A percentile compares a stretch with the other conserved stretches of the same genome.
Conservation (phyloP, 2,888 invertebrate species). For the Tricholauxania praeusta region DNA sequence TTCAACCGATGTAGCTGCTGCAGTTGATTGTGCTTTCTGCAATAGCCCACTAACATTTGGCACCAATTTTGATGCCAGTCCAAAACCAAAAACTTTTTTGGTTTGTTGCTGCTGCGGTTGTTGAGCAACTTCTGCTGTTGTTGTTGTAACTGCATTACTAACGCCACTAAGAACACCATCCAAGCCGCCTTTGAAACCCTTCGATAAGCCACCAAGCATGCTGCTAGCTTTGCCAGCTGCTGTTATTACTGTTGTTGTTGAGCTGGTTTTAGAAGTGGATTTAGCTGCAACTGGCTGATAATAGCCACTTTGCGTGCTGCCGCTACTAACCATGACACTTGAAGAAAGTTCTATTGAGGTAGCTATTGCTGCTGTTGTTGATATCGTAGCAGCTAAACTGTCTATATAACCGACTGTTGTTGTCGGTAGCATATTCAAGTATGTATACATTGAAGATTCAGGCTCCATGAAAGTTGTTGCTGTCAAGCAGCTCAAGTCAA, state of each 20-base stretch:
- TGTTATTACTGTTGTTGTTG: slow-evolving; percentile 58
- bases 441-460: background rate
- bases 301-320: slow-evolving; percentile 45
- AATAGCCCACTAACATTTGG: slow-evolving; percentile 60
- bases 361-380: background rate
- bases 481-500: slow-evolving; percentile 55
- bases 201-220: slow-evolving; percentile 60
- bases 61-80: slow-evolving; percentile 61
- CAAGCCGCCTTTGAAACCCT: slow-evolving; percentile 61
- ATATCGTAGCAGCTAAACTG: background rate
- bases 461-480: slow-evolving; percentile 39
- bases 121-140: slow-evolving; percentile 38
- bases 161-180: slow-evolving; percentile 60
- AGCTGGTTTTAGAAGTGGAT: background rate
- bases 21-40: slow-evolving; percentile 40
- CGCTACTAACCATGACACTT: background rate
- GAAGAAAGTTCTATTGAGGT: background rate
- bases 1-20: slow-evolving; percentile 15
- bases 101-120: slow-evolving; percentile 41
- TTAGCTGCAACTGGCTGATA: slow-evolving; percentile 49
- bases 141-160: slow-evolving; percentile 45
- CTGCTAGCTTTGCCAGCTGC: slow-evolving; percentile 62
- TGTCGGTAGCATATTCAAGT: background rate
- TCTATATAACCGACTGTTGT: background rate
- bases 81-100: slow-evolving; percentile 58